These are phyloP conservation scores for Phania funesta DNA, from an alignment of 2,888 invertebrate species.

Conservation along the genomic window DNA sequence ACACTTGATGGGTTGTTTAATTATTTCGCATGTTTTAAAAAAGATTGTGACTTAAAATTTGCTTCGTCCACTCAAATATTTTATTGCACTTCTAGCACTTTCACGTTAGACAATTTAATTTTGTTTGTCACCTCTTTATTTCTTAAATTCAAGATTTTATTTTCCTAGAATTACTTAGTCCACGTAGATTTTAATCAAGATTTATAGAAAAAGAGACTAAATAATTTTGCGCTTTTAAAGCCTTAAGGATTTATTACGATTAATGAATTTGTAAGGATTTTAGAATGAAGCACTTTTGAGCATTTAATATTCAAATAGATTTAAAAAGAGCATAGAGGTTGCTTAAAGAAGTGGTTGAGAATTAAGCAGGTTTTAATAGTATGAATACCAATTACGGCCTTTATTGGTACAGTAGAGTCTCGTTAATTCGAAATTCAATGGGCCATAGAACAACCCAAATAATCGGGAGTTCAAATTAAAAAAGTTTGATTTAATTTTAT, in stretches of 20 bases:
- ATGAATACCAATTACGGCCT: too few relatives aligned
- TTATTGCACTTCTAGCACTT: constrained; percentile 43
- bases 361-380: too few relatives aligned
- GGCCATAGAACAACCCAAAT: too few relatives aligned
- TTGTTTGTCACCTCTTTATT: constrained; percentile 37
- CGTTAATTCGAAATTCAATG: too few relatives aligned
- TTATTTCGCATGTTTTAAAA: constrained; percentile 46
- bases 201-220: neutral
- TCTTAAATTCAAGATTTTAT: neutral
- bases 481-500: too few relatives aligned
- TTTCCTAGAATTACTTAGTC: constrained; percentile 19
- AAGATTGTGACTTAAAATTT: constrained; percentile 17
- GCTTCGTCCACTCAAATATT: constrained; percentile 10
- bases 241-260: constrained; percentile 7
- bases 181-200: constrained; percentile 46
- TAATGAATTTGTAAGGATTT: constrained; percentile 14
- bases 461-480: too few relatives aligned
- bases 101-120: constrained; percentile 33
- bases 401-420: too few relatives aligned
- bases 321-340: neutral
- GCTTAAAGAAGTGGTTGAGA: neutral
- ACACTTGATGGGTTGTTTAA: constrained; percentile 45
- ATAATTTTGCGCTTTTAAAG: neutral
- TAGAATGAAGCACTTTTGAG: neutral
- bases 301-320: neutral